These are phyloP conservation scores for Myoxocephalus aenaeus DNA, from an alignment of 2,797 vertebrate genomes.

Conservation along the genomic window DNA sequence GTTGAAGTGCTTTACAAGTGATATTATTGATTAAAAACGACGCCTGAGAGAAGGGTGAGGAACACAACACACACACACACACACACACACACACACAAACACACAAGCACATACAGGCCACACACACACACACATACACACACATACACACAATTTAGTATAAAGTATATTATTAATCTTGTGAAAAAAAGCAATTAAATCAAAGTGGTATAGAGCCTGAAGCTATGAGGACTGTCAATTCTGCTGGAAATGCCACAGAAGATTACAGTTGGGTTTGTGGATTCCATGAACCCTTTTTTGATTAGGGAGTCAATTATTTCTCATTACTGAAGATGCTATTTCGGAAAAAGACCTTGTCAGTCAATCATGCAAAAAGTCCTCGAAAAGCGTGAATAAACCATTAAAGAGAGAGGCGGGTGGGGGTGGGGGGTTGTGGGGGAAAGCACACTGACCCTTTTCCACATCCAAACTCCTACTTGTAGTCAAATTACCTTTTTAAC, in stretches of 20 bases:
- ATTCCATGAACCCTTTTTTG: conserved; percentile 84
- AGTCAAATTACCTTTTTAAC: conserved; percentile 89
- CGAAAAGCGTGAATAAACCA: conserved; percentile 82
- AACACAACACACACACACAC: conserved; percentile 31
- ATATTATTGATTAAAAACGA: conserved; percentile 81
- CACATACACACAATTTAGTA: conserved; percentile 62
- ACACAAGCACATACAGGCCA: conserved; percentile 44
- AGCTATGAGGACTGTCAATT: conserved; percentile 83
- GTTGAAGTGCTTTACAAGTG: conserved; percentile 70
- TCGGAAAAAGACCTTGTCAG: conserved; percentile 86
- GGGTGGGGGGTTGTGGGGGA: conserved; percentile 42
- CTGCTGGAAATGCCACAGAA: conserved; percentile 84
- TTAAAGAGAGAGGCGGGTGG: conserved; percentile 74
- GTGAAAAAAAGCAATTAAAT: conserved; percentile 84
- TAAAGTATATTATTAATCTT: conserved; percentile 85
- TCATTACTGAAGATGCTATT: conserved; percentile 88
- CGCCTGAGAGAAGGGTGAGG: conserved; percentile 57
- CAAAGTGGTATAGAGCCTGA: conserved; percentile 83
- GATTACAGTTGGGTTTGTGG: conserved; percentile 84
- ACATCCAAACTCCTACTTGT: conserved; percentile 82
- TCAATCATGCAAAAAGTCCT: conserved; percentile 84
- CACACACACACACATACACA: conserved; percentile 50
- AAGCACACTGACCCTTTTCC: conserved; percentile 74
- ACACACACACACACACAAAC: conserved; percentile 30
- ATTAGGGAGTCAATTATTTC: conserved; percentile 87